A percentile compares a stretch with the other conserved stretches of the same genome.
Conservation (phyloP, 2,113 vertebrate species). For the Penelope pileata region DNA sequence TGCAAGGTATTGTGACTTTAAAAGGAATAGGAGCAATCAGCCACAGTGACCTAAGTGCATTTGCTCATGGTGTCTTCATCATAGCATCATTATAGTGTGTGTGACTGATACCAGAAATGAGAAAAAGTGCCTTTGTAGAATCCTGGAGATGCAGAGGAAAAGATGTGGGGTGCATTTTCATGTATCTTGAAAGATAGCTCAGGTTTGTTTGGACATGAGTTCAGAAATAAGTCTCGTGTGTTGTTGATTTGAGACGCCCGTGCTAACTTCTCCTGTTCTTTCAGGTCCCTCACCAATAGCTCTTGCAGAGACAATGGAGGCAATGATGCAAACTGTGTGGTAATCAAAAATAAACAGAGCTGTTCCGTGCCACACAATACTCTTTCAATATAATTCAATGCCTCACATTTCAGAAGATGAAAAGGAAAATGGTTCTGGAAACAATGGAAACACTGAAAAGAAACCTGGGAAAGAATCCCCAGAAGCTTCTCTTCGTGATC, state of each 20-base stretch:
- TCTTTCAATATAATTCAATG: constrained; percentile 82
- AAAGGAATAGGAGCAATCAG: neutral
- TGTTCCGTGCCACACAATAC: neutral
- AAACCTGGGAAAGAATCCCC: constrained; percentile 71
- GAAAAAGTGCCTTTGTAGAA: neutral
- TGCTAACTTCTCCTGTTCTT: neutral
- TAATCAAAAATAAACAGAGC: neutral
- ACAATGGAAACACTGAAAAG: constrained; percentile 74
- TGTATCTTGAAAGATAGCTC: neutral
- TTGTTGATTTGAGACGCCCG: neutral
- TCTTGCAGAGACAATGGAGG: constrained; percentile 49
- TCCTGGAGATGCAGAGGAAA: neutral
- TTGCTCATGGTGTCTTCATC: neutral
- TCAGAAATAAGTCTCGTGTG: neutral
- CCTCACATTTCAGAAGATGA: constrained; percentile 89
- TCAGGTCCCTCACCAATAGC: constrained; percentile 23
- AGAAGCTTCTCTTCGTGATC: constrained; percentile 66
- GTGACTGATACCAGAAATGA: neutral
- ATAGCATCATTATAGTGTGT: neutral
- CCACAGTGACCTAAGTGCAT: neutral
- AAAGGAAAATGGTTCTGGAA: constrained; percentile 80
- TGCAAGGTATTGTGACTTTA: neutral
- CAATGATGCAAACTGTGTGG: constrained; percentile 37
- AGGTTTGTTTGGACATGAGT: neutral
- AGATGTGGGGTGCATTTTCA: accelerated